These are phyloP conservation scores for Agelas oroides DNA, from an alignment of 37 sponge, comb jelly and placozoan species.

Conservation along the genomic window DNA sequence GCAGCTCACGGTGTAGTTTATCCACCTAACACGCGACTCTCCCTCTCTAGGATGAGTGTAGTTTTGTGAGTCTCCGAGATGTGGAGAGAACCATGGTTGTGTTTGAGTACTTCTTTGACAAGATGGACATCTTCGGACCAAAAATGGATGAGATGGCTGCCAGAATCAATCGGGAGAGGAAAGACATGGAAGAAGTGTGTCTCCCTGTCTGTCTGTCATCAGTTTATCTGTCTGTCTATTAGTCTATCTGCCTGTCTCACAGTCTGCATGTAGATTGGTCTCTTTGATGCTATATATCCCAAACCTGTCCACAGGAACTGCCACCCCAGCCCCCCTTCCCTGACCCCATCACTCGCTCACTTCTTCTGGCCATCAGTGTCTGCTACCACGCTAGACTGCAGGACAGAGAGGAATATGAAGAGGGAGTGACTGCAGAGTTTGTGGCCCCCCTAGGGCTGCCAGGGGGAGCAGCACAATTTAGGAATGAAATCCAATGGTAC, in stretches of 20 bases:
- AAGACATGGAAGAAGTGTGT: background rate
- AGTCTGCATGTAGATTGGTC: background rate
- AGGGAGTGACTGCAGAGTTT: slow-evolving; percentile 36
- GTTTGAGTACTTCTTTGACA: slow-evolving; percentile 67
- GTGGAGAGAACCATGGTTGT: slow-evolving; percentile 88
- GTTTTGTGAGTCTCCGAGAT: slow-evolving; percentile 88
- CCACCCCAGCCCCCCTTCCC: too few species aligned
- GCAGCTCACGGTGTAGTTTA: too few species aligned
- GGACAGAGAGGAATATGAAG: slow-evolving; percentile 72
- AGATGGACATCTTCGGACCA: slow-evolving; percentile 27
- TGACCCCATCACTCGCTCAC: slow-evolving; percentile 25
- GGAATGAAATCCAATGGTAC: slow-evolving; percentile 71
- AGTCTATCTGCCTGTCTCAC: background rate
- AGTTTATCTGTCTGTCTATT: too few species aligned
- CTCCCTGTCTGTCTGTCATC: background rate
- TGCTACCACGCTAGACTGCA: slow-evolving; percentile 85
- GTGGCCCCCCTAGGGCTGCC: slow-evolving; percentile 38
- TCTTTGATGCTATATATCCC: background rate
- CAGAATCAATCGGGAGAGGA: background rate
- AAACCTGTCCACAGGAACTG: too few species aligned
- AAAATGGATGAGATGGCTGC: slow-evolving; percentile 27
- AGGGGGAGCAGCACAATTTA: slow-evolving; percentile 56
- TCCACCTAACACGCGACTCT: too few species aligned
- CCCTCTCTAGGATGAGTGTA: slow-evolving; percentile 74
- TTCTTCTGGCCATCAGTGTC: slow-evolving; percentile 67